Evolutionary conservation across 2,113 vertebrate genomes (phyloP).

Genomic region (Prionailurus viverrinus): DNA sequence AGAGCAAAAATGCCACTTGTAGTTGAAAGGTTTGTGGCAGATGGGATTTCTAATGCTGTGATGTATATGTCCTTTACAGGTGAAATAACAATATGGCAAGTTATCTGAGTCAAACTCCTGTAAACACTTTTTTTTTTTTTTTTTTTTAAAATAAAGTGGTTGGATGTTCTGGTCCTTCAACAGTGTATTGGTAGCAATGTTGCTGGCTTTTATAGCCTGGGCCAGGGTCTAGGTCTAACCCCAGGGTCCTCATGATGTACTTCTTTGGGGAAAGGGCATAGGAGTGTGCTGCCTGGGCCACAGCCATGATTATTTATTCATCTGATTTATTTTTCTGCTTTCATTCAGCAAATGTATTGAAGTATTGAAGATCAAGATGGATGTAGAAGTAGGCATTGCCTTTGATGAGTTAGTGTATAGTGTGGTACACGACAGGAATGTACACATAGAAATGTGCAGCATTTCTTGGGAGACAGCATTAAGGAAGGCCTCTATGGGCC

Average conservation of each 20-base stretch:
- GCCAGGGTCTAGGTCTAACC: not conserved
- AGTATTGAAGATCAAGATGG: not conserved
- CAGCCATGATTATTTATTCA: not conserved
- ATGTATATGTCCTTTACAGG: not conserved
- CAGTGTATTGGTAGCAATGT: not conserved
- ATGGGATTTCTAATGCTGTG: slow-evolving; percentile 9
- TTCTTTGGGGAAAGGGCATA: not conserved
- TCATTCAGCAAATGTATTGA: not conserved
- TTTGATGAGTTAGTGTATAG: not conserved
- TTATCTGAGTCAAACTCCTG: not conserved
- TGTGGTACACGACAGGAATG: not conserved
- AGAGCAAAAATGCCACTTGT: not conserved
- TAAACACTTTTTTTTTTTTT: not conserved
- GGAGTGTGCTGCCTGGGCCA: not conserved
- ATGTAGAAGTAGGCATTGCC: not conserved
- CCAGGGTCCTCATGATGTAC: not conserved
- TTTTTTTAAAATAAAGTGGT: not conserved
- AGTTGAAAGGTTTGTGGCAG: slow-evolving; percentile 30
- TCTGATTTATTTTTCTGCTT: not conserved
- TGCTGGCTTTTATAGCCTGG: not conserved
- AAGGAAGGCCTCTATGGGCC: not conserved
- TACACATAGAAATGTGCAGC: not conserved
- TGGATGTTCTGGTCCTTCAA: not conserved
- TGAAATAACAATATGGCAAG: not conserved
- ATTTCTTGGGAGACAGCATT: not conserved